These are phyloP conservation scores for Pelecanoides urinatrix DNA, from an alignment of 2,113 vertebrate genomes.

Conservation along the genomic window DNA sequence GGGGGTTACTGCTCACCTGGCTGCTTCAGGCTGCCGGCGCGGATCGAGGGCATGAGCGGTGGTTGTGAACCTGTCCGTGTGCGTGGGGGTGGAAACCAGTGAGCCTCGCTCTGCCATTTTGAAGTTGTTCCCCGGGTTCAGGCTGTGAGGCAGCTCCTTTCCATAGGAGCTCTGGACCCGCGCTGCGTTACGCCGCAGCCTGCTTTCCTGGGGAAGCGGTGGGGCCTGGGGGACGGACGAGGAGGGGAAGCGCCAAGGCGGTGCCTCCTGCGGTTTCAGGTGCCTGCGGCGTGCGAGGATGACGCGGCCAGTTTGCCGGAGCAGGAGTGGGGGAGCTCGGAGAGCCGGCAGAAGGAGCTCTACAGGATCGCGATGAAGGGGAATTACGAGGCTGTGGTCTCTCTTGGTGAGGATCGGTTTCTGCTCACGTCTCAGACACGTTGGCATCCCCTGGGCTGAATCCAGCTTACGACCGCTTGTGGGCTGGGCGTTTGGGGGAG, in stretches of 20 bases:
- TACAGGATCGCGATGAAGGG: constrained; percentile 39
- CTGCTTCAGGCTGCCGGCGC: background rate
- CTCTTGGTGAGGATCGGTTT: constrained; percentile 54
- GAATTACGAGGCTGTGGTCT: constrained; percentile 16
- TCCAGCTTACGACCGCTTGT: background rate
- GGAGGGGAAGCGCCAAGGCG: background rate
- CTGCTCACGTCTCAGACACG: rapidly evolving
- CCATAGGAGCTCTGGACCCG: rapidly evolving
- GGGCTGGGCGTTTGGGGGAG: background rate
- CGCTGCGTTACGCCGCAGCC: rapidly evolving
- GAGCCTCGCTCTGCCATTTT: background rate
- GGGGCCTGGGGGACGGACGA: rapidly evolving
- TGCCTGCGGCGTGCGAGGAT: constrained; percentile 8
- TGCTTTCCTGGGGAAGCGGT: background rate
- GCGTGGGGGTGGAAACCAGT: background rate
- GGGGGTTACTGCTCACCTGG: background rate
- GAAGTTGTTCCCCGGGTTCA: rapidly evolving
- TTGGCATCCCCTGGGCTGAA: background rate
- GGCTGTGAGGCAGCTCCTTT: background rate
- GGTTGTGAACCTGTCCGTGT: background rate
- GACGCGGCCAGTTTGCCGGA: constrained; percentile 18
- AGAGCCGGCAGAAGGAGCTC: constrained; percentile 64
- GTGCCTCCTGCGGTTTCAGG: constrained; percentile 45
- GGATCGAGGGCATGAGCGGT: background rate
- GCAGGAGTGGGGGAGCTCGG: constrained; percentile 45